Evolutionary conservation across 2,888 invertebrate species (phyloP), one percentile per base, ranked within the genome.

Genomic region (Dorcus hopei): DNA sequence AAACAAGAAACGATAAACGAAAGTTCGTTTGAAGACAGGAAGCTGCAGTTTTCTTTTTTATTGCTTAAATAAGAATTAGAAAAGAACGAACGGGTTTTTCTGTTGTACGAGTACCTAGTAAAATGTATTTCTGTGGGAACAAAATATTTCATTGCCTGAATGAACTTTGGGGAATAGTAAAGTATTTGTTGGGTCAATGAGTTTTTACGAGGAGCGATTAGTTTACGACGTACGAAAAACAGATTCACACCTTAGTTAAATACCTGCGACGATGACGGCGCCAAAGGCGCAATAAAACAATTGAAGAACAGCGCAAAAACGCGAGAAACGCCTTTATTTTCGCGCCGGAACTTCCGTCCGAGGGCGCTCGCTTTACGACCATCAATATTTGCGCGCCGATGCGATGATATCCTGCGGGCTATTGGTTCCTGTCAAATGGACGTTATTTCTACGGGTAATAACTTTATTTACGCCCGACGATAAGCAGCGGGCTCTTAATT

Each of bases 191-290:
- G 3, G 26, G 26, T 33, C 26, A 11, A 45, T 9, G 45, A 45
- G n/a, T 19, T 19, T 45, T 45, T 45, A 45, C 45, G 45, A 45
- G 19, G 45, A 23, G 9, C 45, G 23, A 45, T 19, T 19, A 19
- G 19, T 45, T 45, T 45, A 45, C 19, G 14, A 23, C 14, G 45
- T 9, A 11, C 19, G 45, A 45, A 33, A 45, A 19, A 45, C 14
- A 45, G 40, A 47, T 57, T 57, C 57, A 57, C 57, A 57, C 57
- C 57, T 33, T 57, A 57, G 51, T 57, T 57, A 57, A 57, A 57
- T 51, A 57, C 51, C 52, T 57, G 56, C 43, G 40, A 38, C 7
- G 47, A 45, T 50, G 39, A 14, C 51, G 57, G 57, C 57, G 57
- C 57, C 57, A 57, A 51, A 40, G 48, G 23, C 40, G 52, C 40